A percentile compares a stretch with the other conserved stretches of the same genome.
phyloP scores from a whole-genome alignment of 2,888 invertebrate species.

The Punctoribates punctum region DNA sequence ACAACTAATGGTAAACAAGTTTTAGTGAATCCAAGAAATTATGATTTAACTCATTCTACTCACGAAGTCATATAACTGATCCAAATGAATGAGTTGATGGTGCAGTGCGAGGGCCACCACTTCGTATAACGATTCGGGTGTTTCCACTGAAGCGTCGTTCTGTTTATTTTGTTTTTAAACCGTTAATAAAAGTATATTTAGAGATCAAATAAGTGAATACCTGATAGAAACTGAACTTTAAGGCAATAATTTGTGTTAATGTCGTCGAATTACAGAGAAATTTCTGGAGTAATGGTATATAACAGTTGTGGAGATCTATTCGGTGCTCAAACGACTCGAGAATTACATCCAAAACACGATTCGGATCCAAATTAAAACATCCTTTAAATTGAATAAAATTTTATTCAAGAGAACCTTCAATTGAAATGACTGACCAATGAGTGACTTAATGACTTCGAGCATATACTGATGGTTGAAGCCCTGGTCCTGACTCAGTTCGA shows the following conservation, averaged over 20 bases:
- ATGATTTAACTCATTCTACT: too few relatives aligned
- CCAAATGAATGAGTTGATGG: slow-evolving; percentile 75
- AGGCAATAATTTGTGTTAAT: slow-evolving; percentile 89
- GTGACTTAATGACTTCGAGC: slow-evolving; percentile 83
- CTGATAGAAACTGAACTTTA: slow-evolving; percentile 70
- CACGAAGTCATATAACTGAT: slow-evolving; percentile 79
- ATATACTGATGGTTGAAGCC: slow-evolving; percentile 56
- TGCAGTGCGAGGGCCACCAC: slow-evolving; percentile 85
- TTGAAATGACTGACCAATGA: slow-evolving; percentile 67
- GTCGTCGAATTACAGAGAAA: slow-evolving; percentile 85
- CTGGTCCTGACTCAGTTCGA: slow-evolving; percentile 80
- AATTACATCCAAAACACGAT: slow-evolving; percentile 91
- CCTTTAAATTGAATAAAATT: slow-evolving; percentile 60
- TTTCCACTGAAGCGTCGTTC: slow-evolving; percentile 51
- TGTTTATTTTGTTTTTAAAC: neutral
- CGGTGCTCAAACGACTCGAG: slow-evolving; percentile 86
- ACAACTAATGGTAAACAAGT: slow-evolving; percentile 55
- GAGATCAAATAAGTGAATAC: slow-evolving; percentile 44
- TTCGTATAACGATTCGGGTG: slow-evolving; percentile 79
- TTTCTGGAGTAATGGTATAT: slow-evolving; percentile 77
- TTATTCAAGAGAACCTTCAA: neutral
- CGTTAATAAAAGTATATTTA: too few relatives aligned
- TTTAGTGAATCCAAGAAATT: neutral
- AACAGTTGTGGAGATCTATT: slow-evolving; percentile 62
- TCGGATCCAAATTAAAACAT: slow-evolving; percentile 98